These are phyloP conservation scores for Ptiloglossa arizonensis DNA, from an alignment of 1,140 invertebrate species.

Conservation along the genomic window DNA sequence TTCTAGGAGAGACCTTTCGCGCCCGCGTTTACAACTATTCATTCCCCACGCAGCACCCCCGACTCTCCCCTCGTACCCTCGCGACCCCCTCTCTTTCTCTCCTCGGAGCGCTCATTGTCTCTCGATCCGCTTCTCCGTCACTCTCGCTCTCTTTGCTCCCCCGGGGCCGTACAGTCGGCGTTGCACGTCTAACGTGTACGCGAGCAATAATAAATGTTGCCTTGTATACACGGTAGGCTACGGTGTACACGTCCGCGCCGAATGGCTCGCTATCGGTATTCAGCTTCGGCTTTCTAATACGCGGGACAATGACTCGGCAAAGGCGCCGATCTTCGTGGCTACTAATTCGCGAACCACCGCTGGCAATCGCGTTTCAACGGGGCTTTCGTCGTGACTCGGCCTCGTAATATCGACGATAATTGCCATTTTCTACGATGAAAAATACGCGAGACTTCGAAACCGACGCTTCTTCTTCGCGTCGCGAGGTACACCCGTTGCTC, in stretches of 20 bases:
- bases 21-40: conserved; percentile 70
- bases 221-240: conserved; percentile 50
- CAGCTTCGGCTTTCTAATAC: conserved; percentile 70
- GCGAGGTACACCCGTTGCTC: too few relatives aligned
- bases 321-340: conserved; percentile 41
- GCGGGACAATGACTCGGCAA: conserved; percentile 53
- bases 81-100: not conserved
- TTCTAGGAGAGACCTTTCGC: conserved; percentile 68
- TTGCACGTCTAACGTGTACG: conserved; percentile 35
- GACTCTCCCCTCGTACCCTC: not conserved
- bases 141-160: not conserved
- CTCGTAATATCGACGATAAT: too few relatives aligned
- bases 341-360: conserved; percentile 10
- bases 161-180: not conserved
- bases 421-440: too few relatives aligned
- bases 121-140: conserved; percentile 3
- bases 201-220: conserved; percentile 68
- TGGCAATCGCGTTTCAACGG: not conserved
- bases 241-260: conserved; percentile 33
- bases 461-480: too few relatives aligned
- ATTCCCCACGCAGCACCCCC: conserved; percentile 62
- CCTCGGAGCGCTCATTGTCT: conserved; percentile 1
- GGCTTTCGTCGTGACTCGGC: too few relatives aligned
- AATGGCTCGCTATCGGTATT: conserved; percentile 57
- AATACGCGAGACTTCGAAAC: too few relatives aligned